Conservation (phyloP, 2,797 vertebrate genomes). For the Poeciliopsis paucimaculata region DNA sequence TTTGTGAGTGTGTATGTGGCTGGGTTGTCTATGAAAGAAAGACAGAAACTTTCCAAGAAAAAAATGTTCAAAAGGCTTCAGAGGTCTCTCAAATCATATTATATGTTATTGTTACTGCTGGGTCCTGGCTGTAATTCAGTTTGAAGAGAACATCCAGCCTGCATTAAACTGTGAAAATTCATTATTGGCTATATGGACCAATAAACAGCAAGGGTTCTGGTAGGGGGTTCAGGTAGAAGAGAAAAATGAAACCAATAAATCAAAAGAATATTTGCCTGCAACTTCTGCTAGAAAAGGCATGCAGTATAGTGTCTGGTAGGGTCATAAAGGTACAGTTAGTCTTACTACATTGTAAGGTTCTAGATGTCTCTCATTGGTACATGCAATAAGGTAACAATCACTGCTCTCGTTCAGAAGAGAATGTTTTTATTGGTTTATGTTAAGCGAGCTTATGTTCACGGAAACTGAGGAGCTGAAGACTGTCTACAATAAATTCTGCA, state of each 20-base stretch:
- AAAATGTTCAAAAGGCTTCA: conserved; percentile 79
- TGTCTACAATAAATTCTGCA: background rate
- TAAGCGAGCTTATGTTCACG: background rate
- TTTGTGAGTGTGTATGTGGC: conserved; percentile 34
- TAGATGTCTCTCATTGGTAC: background rate
- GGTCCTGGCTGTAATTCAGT: conserved; percentile 81
- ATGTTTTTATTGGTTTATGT: background rate
- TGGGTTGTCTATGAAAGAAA: background rate
- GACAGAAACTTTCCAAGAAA: conserved; percentile 66
- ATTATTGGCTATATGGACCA: conserved; percentile 77
- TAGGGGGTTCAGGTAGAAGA: conserved; percentile 39
- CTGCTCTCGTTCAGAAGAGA: background rate
- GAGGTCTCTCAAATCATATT: conserved; percentile 81
- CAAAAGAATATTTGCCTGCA: conserved; percentile 12
- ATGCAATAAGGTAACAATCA: background rate
- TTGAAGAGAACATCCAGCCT: conserved; percentile 78
- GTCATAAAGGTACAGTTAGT: background rate
- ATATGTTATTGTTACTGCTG: conserved; percentile 84
- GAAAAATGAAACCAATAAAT: conserved; percentile 60
- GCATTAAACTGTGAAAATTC: conserved; percentile 80
- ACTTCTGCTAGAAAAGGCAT: conserved; percentile 10
- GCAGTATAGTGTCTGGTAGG: background rate
- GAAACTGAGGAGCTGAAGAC: background rate
- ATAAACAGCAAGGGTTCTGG: conserved; percentile 51
- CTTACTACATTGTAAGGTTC: background rate